A percentile compares a stretch with the other conserved stretches of the same genome.
Conservation (phyloP, 2,113 vertebrate species). For the Mesembrinibis cayennensis region DNA sequence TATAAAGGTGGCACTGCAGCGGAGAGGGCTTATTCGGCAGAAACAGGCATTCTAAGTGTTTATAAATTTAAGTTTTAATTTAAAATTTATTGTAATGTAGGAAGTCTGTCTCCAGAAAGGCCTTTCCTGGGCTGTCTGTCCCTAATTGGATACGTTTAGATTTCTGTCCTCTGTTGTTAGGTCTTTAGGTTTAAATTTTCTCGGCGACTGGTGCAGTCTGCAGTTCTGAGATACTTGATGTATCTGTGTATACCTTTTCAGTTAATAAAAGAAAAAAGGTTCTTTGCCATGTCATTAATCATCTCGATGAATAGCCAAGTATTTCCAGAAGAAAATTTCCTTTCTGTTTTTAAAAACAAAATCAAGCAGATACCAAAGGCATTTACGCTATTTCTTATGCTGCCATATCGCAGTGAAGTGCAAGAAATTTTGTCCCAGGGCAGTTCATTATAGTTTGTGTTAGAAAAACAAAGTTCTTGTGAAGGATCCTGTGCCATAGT, state of each 20-base stretch:
- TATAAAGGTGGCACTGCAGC: fast-evolving
- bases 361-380: not conserved
- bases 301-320: not conserved
- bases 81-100: not conserved
- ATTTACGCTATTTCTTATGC: not conserved
- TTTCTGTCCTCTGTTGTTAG: not conserved
- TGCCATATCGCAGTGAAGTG: not conserved
- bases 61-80: not conserved
- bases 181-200: not conserved
- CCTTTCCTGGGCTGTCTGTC: not conserved
- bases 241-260: not conserved
- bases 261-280: not conserved
- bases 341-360: not conserved
- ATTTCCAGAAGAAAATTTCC: not conserved
- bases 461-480: not conserved
- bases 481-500: not conserved
- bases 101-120: not conserved
- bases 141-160: not conserved
- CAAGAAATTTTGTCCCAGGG: not conserved
- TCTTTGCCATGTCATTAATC: not conserved
- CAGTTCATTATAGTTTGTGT: fast-evolving
- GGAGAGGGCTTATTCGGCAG: not conserved
- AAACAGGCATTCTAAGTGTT: not conserved
- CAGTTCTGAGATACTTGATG: not conserved
- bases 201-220: not conserved